Base-by-base conservation (phyloP, 2,888 invertebrate species). In the Ashinkailepas kermadecensis region DNA sequence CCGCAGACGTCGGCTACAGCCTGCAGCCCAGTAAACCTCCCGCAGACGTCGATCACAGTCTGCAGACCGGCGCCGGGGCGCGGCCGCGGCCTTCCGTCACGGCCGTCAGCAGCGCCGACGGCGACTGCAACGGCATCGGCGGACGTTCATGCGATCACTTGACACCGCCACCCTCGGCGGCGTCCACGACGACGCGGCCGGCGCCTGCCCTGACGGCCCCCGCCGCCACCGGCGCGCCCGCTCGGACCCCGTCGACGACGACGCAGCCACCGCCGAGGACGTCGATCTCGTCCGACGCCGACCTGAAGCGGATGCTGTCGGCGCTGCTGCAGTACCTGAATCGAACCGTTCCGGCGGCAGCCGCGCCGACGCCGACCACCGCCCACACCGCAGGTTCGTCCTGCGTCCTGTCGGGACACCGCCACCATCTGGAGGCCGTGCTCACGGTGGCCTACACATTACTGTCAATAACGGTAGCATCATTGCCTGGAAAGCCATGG, bases 301-400 rank as follows among this genome's bases (percentile, higher is more conserved):
- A 74, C 21, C 21, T 74, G 74, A 74, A 74, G 74, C 54, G 56
- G 54, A 23, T 74, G 10, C 74, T 74, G 21, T 9, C 15, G 21
- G 74, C 74, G 74, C 74, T 74, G 54, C 56, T 74, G 56, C 74
- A 56, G 74, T 74, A 74, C 74, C 74, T 74, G 54, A 74, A 74
- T 21, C 74, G 56, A 10, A 74, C 74, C 9, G 74, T 56, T 59
- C 15, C 7, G 21, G 54, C 39, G 3, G 56, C 15, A 15, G 56
- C 54, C 0, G 25, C 39, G 23, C 39, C 70, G 15, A 39, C 70
- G 10, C 23, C 65, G 4, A 12, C 67, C 9, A 23, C 70, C 13
- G 25, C 39, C 25, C 12, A 39, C 70, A 10, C 67, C 1, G 15
- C 70, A 39, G 25, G 39, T 39, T 12, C 15, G 39, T 70, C 70